phyloP scores from a whole-genome alignment of 2,888 invertebrate species.

The Omphaloscelis lunosa region DNA sequence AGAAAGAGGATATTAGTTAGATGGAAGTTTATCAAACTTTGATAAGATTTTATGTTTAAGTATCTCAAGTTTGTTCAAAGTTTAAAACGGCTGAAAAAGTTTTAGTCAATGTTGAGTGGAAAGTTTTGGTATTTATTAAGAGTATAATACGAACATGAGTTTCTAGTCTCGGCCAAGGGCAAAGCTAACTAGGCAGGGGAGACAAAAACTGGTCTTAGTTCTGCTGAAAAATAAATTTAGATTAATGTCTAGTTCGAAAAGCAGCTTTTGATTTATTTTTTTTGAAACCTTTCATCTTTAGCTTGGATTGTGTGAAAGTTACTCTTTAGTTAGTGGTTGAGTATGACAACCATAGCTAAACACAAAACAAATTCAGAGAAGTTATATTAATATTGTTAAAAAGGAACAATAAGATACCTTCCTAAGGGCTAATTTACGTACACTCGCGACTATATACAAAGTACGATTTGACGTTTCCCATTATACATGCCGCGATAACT shows the following conservation, averaged over 20 bases:
- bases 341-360: neutral
- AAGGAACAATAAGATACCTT: neutral
- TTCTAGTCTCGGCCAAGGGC: constrained; percentile 9
- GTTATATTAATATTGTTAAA: neutral
- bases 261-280: constrained; percentile 2
- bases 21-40: constrained; percentile 26
- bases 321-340: neutral
- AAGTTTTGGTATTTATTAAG: constrained; percentile 36
- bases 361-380: neutral
- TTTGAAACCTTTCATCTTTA: constrained; percentile 9
- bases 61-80: constrained; percentile 34
- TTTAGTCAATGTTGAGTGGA: constrained; percentile 42
- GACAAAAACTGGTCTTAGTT: neutral
- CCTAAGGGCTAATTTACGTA: neutral
- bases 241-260: constrained; percentile 6
- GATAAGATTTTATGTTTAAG: constrained; percentile 39
- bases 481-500: neutral
- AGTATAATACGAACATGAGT: neutral
- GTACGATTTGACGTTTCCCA: too few species aligned
- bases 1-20: constrained; percentile 12
- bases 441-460: too few species aligned
- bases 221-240: constrained; percentile 9
- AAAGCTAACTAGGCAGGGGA: neutral
- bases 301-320: neutral
- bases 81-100: constrained; percentile 38